A percentile compares a stretch with the other conserved stretches of the same genome.
Evolutionary conservation across 2,797 vertebrate species (phyloP).

Genomic region (Glossophaga mutica): DNA sequence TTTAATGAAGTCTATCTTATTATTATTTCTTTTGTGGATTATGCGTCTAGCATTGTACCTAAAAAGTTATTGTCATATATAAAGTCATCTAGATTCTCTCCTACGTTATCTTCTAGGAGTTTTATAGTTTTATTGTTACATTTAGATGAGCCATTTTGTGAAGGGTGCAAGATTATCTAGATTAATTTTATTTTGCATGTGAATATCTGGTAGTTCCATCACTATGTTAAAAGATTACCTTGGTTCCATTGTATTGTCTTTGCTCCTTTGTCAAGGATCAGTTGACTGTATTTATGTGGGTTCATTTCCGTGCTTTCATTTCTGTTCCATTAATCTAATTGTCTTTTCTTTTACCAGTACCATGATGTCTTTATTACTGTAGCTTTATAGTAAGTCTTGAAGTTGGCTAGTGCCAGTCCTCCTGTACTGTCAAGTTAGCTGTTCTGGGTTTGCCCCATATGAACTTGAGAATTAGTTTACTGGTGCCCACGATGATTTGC

Average conservation of each 20-base stretch:
- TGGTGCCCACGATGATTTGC: neutral
- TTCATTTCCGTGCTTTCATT: neutral
- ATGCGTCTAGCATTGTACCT: neutral
- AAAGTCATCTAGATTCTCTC: neutral
- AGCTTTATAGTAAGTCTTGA: neutral
- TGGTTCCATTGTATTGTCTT: no score
- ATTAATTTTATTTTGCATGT: neutral
- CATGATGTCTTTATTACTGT: neutral
- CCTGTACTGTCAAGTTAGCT: neutral
- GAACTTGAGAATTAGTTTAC: neutral
- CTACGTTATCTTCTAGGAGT: neutral
- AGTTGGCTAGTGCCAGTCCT: neutral
- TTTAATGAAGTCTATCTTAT: neutral
- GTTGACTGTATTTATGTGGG: neutral
- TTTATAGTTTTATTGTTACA: neutral
- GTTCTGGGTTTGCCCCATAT: neutral
- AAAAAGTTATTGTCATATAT: neutral
- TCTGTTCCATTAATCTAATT: neutral
- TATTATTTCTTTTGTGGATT: neutral
- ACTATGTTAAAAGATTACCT: neutral
- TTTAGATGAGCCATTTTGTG: neutral
- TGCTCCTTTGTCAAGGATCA: neutral
- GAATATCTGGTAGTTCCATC: neutral
- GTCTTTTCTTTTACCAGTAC: neutral
- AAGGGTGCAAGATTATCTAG: neutral